A percentile compares a stretch with the other conserved stretches of the same genome.
These are phyloP conservation scores for Theristicus caerulescens DNA, from an alignment of 2,113 vertebrate genomes.

Conservation along the genomic window DNA sequence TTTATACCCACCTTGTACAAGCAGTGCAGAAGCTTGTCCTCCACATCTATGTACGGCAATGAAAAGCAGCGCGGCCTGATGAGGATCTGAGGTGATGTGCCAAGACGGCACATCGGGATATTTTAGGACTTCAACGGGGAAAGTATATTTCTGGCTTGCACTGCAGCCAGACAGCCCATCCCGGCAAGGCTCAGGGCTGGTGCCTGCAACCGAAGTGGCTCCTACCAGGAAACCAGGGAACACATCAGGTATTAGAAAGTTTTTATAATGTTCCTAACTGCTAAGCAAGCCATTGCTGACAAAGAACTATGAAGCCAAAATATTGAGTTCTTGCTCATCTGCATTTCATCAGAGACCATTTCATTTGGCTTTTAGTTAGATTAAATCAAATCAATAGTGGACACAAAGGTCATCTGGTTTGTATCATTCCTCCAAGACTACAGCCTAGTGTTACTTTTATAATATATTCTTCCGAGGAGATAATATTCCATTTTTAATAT, in stretches of 20 bases:
- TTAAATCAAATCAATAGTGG: not conserved
- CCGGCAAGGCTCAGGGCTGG: not conserved
- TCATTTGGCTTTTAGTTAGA: not conserved
- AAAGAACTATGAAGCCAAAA: not conserved
- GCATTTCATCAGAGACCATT: not conserved
- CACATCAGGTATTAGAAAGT: not conserved
- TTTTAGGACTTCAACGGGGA: not conserved
- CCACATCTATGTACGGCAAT: not conserved
- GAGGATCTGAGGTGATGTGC: not conserved
- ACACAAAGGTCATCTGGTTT: not conserved
- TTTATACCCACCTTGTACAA: not conserved
- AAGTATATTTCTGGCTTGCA: not conserved
- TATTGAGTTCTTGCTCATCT: not conserved
- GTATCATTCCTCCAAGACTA: not conserved
- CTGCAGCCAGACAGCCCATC: not conserved
- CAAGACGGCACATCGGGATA: not conserved
- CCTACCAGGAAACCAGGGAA: not conserved
- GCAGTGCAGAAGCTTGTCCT: not conserved
- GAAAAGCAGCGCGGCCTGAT: not conserved
- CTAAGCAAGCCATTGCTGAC: not conserved
- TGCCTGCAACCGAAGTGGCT: not conserved
- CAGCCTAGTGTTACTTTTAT: not conserved
- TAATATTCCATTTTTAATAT: not conserved
- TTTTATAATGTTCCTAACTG: not conserved
- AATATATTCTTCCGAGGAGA: not conserved